phyloP scores from a whole-genome alignment of 2,113 vertebrate genomes.

The Oplegnathus fasciatus region DNA sequence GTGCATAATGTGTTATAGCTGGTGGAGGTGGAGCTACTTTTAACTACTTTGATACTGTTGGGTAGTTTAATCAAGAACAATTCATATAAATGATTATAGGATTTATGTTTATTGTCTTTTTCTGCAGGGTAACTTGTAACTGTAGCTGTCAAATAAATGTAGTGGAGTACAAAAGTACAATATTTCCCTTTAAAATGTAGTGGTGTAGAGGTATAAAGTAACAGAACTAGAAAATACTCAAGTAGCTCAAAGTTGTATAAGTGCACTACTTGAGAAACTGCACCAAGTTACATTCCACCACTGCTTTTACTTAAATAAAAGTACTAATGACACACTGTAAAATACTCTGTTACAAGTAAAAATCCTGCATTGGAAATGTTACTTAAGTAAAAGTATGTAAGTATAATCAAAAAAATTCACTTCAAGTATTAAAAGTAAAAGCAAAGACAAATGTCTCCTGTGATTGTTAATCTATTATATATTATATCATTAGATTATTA shows the following conservation, averaged over 20 bases:
- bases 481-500: too few species aligned
- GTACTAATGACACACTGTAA: too few species aligned
- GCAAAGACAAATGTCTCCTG: too few species aligned
- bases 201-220: neutral
- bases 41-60: neutral
- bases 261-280: neutral
- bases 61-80: neutral
- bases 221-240: neutral
- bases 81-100: too few species aligned
- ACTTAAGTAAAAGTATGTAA: too few species aligned
- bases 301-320: too few species aligned
- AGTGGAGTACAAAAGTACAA: neutral
- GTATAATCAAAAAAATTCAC: too few species aligned
- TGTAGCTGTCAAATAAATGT: neutral
- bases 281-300: slow-evolving; percentile 5
- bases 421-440: too few species aligned
- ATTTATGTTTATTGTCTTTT: neutral
- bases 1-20: neutral
- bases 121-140: neutral
- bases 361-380: too few species aligned
- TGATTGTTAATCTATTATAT: too few species aligned
- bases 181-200: neutral
- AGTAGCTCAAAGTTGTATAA: neutral
- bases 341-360: too few species aligned
- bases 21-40: neutral